These are phyloP conservation scores for Mya arenaria DNA, from an alignment of 1,140 invertebrate species.

Conservation along the genomic window DNA sequence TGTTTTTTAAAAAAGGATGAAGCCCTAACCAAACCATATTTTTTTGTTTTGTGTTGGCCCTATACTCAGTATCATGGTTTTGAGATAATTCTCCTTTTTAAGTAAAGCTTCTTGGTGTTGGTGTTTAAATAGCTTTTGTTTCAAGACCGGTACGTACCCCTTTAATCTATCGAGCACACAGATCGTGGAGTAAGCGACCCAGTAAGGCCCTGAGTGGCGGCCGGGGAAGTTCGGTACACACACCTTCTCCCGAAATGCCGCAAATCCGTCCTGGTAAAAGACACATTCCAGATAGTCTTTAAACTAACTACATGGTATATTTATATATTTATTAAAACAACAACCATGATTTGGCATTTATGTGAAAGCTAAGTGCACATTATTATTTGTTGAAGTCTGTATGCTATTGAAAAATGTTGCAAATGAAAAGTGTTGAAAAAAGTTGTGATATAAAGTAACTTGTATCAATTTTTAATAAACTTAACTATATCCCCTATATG, in stretches of 20 bases:
- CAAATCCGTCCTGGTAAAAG: slow-evolving; percentile 35
- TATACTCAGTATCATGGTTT: neutral
- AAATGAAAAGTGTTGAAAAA: neutral
- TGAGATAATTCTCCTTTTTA: neutral
- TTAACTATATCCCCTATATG: too few species aligned
- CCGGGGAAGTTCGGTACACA: slow-evolving; percentile 15
- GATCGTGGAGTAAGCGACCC: slow-evolving; percentile 32
- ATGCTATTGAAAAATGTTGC: too few species aligned
- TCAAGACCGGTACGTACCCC: neutral
- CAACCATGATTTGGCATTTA: too few species aligned
- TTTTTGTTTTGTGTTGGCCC: neutral
- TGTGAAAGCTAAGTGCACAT: too few species aligned
- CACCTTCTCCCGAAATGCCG: slow-evolving; percentile 35
- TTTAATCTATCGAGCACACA: slow-evolving; percentile 29
- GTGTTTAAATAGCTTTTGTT: too few species aligned
- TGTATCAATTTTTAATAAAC: too few species aligned
- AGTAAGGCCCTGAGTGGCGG: slow-evolving; percentile 19
- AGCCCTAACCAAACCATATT: neutral
- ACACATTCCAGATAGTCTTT: too few species aligned
- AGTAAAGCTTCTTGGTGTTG: too few species aligned
- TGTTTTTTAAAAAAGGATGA: neutral
- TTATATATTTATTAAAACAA: too few species aligned
- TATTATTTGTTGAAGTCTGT: too few species aligned
- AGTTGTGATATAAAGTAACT: too few species aligned
- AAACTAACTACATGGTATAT: too few species aligned